These are phyloP conservation scores for Apteryx mantelli DNA, from an alignment of 2,113 vertebrate genomes.

Conservation along the genomic window DNA sequence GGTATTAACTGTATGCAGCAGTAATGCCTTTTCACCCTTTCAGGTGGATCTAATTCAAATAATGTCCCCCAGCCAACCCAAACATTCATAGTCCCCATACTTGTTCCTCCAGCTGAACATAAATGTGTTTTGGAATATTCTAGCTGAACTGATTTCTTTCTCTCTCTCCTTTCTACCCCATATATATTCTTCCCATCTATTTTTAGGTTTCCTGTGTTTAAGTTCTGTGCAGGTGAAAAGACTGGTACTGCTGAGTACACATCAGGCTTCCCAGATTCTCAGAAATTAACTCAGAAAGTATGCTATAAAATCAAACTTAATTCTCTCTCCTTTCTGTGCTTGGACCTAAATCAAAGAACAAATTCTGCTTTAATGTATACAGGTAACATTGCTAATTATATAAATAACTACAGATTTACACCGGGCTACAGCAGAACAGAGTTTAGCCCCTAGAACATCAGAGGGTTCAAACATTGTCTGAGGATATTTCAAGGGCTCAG, in stretches of 20 bases:
- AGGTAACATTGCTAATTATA: neutral
- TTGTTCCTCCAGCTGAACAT: neutral
- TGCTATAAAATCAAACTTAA: neutral
- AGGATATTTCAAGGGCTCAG: neutral
- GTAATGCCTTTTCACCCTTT: neutral
- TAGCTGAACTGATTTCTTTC: neutral
- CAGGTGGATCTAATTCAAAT: slow-evolving; percentile 19
- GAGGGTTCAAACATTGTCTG: neutral
- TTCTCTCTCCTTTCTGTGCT: neutral
- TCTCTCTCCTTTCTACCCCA: neutral
- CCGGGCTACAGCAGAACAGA: neutral
- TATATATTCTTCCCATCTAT: neutral
- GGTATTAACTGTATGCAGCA: neutral
- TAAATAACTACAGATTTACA: neutral
- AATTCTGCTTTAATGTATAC: neutral
- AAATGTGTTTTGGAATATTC: neutral
- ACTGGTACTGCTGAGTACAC: neutral
- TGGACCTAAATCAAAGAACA: neutral
- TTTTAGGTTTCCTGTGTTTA: neutral
- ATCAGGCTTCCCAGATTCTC: neutral
- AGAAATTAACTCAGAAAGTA: neutral
- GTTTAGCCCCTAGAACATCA: neutral
- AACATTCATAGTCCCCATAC: neutral
- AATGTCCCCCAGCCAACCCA: neutral
- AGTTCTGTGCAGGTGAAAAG: neutral